Base-by-base conservation (phyloP, 2,797 vertebrate species). In the Ataeniobius toweri region DNA sequence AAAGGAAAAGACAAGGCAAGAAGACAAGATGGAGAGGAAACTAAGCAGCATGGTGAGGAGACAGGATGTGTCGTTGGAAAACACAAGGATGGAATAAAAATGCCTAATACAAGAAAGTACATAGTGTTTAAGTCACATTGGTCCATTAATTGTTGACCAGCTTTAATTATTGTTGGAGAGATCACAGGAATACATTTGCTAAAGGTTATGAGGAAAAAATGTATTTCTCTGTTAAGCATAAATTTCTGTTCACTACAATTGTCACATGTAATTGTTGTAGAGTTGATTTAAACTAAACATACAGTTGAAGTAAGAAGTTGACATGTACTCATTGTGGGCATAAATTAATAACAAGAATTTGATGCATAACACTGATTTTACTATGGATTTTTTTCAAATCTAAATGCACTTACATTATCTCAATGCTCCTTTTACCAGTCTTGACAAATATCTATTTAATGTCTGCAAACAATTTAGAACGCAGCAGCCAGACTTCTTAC, bases 1-100 rank as follows among this genome's bases (percentile, higher is more conserved):
- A 93, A 80, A 75, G 88, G 78, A 85, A 65, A 78, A 88, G 86
- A 90, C 88, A 86, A 69, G 76, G 73, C 7, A n/a, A 65, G 71
- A 73, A 78, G 83, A 85, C 68, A 81, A 83, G 82, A 85, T 59
- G 53, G 80, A 88, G 79, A 77, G 70, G 44, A 71, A 87, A 83
- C 56, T 12, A 81, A 83, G 67, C 67, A 75, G 73, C 3, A 85
- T 70, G 76, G 65, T 56, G n/a, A 78, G 74, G 31, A 83, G 79
- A 61, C 20, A 14, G 6, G 36, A 5, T 28, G 20, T 70, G 72
- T 73, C 26, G 20, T 61, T 26, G 3, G 0, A 28, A 75, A 41
- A 74, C 44, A 68, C 22, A 39, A 14, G 74, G 71, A 73, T 48
- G 12, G 22, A 73, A 56, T 14, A 58, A n/a, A 63, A 44, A 71